Evolutionary conservation across 2,888 invertebrate species (phyloP), one percentile per base, ranked within the genome.

Genomic region (Leptura quadrifasciata): DNA sequence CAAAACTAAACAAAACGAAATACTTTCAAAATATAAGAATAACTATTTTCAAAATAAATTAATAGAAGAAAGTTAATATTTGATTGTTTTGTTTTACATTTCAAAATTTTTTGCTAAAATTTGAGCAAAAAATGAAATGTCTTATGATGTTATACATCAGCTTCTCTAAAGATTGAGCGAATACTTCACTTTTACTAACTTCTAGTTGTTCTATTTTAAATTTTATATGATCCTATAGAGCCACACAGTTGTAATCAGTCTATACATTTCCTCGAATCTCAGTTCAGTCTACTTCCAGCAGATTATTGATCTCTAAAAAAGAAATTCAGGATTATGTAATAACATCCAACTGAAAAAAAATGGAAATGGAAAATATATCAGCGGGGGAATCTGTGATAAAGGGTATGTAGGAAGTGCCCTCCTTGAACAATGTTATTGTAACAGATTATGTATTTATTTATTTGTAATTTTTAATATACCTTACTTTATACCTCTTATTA

Each of bases 11-110:
- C 39, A 58, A 67, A 58, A 21, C 60, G 60, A 61, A 47, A 61
- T 58, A 31, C 21, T 17, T 57, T 39, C 67, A 80, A 77, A 74
- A 78, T 80, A 78, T 78, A 78, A 80, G 76, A 80, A 77, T 77
- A 76, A 80, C 76, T 67, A 78, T 77, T 65, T 78, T 67, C 15
- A 74, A 72, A 47, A 69, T 70, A 76, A 75, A 74, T 20, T 65
- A 65, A 52, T 21, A 63, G 1, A 20, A 52, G 8, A 65, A 65
- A 10, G 9, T 70, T 39, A 70, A 70, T 24, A 68, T 72, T 77
- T 73, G 74, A 78, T 76, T 76, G 73, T 76, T 78, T 69, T 47
- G 55, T 61, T 35, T 52, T 27, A 35, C 54, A 75, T 73, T 75
- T 71, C 73, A 8, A 61, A 35, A 21, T 72, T 72, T 64, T 75